Percentiles rank a stretch among this genome's conserved stretches.
Conservation (phyloP, 2,797 vertebrate genomes). For the Lithobates pipiens region DNA sequence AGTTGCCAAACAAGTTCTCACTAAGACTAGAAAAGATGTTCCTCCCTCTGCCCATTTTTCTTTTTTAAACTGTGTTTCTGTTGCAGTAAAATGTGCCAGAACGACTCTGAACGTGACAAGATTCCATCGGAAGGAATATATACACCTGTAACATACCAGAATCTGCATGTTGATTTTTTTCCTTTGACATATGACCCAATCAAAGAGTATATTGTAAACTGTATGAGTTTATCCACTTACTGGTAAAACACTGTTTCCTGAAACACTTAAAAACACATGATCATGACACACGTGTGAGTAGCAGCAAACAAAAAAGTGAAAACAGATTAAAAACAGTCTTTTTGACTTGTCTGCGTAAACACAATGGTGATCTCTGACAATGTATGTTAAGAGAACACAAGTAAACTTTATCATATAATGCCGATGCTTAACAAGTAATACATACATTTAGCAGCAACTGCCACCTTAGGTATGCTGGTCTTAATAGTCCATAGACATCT, state of each 20-base stretch:
- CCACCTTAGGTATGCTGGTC: slow-evolving; percentile 3
- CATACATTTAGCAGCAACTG: not conserved
- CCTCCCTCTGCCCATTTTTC: not conserved
- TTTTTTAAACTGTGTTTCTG: not conserved
- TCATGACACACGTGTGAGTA: not conserved
- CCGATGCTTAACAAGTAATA: not conserved
- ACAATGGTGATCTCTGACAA: slow-evolving; percentile 10
- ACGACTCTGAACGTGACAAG: not conserved
- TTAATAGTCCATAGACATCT: not conserved
- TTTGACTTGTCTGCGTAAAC: slow-evolving; percentile 18
- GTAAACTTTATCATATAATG: not conserved
- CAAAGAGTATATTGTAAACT: slow-evolving; percentile 5
- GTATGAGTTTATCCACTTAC: not conserved
- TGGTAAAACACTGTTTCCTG: not conserved
- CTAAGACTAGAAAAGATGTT: not conserved
- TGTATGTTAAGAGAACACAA: not conserved
- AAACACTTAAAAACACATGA: not conserved
- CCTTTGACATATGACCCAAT: not conserved
- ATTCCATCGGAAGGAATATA: not conserved
- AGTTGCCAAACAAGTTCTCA: slow-evolving; percentile 4
- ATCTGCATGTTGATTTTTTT: not conserved
- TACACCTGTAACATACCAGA: not conserved
- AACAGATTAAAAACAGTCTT: slow-evolving; percentile 21
- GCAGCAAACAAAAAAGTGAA: slow-evolving; percentile 4
- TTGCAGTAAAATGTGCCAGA: slow-evolving; percentile 15